Percentiles rank a stretch among this genome's conserved stretches.
These are phyloP conservation scores for Chiridota heheva DNA, from an alignment of 35 echinoderm and acorn worm species.

Conservation along the genomic window DNA sequence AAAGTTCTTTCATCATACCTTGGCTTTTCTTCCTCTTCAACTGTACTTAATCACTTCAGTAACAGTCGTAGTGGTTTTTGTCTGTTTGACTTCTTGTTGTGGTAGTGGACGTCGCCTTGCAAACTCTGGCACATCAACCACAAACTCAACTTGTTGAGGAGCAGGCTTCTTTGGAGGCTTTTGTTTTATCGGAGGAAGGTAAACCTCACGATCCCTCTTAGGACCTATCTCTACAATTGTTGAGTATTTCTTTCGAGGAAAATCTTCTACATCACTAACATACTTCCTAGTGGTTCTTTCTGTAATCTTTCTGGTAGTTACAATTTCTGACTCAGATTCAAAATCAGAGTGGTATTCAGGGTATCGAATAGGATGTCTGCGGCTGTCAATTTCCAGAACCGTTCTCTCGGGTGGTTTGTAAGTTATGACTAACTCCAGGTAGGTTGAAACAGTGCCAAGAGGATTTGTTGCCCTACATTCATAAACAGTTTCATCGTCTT, in stretches of 20 bases:
- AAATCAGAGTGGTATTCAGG: conserved; percentile 37
- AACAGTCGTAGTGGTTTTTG: conserved; percentile 33
- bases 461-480: conserved; percentile 91
- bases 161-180: conserved; percentile 20
- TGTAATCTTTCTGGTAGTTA: conserved; percentile 38
- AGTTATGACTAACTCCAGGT: conserved; percentile 47
- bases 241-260: conserved; percentile 4
- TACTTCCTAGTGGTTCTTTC: conserved; percentile 25
- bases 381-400: too few relatives aligned
- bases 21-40: conserved; percentile 42
- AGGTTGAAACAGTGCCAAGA: conserved; percentile 78
- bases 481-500: conserved; percentile 87
- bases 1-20: too few relatives aligned
- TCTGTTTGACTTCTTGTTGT: not conserved
- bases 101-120: too few relatives aligned
- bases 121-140: not conserved
- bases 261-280: conserved; percentile 42
- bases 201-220: conserved; percentile 11
- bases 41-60: too few relatives aligned
- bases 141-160: conserved; percentile 3
- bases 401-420: too few relatives aligned
- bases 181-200: conserved; percentile 8
- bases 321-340: conserved; percentile 37
- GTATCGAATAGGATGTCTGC: too few relatives aligned
- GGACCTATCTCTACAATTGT: conserved; percentile 41